Evolutionary conservation across 1,140 invertebrate species (phyloP), one percentile per base, ranked within the genome.

Genomic region (Apolygus lucorum): DNA sequence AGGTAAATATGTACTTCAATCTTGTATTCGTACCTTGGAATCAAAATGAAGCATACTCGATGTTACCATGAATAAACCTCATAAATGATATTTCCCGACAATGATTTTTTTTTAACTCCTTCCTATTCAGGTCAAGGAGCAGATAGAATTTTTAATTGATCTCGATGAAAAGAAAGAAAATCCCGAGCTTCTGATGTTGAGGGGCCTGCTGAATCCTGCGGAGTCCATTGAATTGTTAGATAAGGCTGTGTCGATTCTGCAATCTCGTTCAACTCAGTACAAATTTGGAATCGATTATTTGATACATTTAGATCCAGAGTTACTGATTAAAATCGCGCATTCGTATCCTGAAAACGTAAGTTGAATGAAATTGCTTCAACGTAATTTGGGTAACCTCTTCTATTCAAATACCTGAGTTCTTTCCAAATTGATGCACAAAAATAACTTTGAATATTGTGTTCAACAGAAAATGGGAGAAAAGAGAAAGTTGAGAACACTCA

Each of bases 131-230:
- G 87, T 91, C 0, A 83, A 86, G 52, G 88, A 95, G 75, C 92
- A 96, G 79, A 81, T 98, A 24, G 90, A 96, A 73, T 88, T 95
- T 73, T 79, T 98, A 0, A 85, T 87, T 76, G 92, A 96, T 78
- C 85, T 95, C 66, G 87, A 91, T 72, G 85, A 87, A 62, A 79
- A 81, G 29, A 80, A 82, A 28, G 76, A 76, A 1, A 81, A 81
- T 14, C 79, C 84, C n/a, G 81, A 84, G n/a, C 73, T 88, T 29
- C 80, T 87, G n/a, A 84, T 87, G 68, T 81, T 93, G 77, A 85
- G 86, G 27, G 88, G 90, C 0, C 85, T 87, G 76, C 76, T 92
- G 4, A 80, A 82, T 69, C 79, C 81, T 27, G 81, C 86, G 77
- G 84, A 84, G 64, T 78, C 83, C 1, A 65, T 87, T 2, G 79